phyloP scores from a whole-genome alignment of 2,797 vertebrate species.

The Eidolon dupreanum region DNA sequence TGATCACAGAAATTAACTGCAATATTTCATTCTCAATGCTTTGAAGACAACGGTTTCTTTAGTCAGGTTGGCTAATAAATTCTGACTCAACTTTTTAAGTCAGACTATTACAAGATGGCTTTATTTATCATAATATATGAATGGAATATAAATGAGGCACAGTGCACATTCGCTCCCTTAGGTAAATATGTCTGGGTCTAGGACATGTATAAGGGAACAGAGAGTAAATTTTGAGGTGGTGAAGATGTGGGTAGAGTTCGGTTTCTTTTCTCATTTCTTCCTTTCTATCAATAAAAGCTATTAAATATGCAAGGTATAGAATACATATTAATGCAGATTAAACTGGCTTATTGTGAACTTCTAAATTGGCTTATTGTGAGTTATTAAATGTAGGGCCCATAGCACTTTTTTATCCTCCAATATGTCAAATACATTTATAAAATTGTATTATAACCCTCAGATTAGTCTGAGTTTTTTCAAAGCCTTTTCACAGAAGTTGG shows the following conservation, averaged over 20 bases:
- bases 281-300: neutral
- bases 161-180: neutral
- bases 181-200: neutral
- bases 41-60: constrained; percentile 19
- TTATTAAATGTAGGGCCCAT: constrained; percentile 12
- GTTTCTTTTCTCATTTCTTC: neutral
- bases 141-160: neutral
- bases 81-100: neutral
- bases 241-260: neutral
- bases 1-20: neutral
- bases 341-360: constrained; percentile 17
- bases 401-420: neutral
- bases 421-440: neutral
- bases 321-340: neutral
- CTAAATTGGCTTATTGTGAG: constrained; percentile 21
- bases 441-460: neutral
- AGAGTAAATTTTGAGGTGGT: constrained; percentile 5
- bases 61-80: neutral
- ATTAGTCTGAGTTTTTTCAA: neutral
- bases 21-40: constrained; percentile 27
- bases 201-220: neutral
- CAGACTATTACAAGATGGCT: constrained; percentile 45
- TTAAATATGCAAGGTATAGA: neutral
- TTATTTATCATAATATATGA: constrained; percentile 17
- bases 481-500: constrained; percentile 41